phyloP scores from a whole-genome alignment of 23 tunicate genomes.

The Clavelina lepadiformis region DNA sequence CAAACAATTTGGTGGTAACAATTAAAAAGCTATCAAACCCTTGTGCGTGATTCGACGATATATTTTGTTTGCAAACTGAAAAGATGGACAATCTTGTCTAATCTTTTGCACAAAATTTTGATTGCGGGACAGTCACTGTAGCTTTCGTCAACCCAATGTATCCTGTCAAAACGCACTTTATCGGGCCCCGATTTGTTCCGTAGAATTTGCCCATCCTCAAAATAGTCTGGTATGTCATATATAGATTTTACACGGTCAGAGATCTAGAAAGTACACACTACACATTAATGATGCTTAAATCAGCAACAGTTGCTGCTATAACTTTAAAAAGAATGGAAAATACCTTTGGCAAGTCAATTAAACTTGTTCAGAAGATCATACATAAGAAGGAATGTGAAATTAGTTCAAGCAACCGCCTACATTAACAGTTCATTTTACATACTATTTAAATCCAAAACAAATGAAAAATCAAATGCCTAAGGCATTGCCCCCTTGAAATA shows the following conservation, averaged over 20 bases:
- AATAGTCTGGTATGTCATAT: conserved; percentile 1
- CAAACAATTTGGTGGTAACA: background rate
- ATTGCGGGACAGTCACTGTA: conserved; percentile 23
- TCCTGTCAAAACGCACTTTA: conserved; percentile 43
- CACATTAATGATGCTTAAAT: no score
- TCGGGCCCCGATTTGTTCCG: conserved; percentile 32
- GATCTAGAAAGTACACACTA: conserved; percentile 9
- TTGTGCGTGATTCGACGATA: conserved; percentile 36
- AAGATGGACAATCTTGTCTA: conserved; percentile 52
- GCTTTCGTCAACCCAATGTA: conserved; percentile 49
- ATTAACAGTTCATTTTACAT: no score
- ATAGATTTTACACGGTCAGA: background rate
- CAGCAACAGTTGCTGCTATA: no score
- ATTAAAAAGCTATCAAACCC: conserved; percentile 26
- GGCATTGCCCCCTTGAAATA: no score
- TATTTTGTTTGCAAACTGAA: background rate
- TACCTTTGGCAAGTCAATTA: no score
- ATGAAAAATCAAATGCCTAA: no score
- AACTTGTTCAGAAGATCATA: no score
- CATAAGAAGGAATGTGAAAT: no score
- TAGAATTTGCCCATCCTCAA: conserved; percentile 48
- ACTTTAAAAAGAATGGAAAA: no score
- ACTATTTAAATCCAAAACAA: no score
- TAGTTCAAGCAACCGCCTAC: no score
- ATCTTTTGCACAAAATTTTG: conserved; percentile 32